phyloP scores from a whole-genome alignment of 2,113 vertebrate genomes.

The Aythya baeri region DNA sequence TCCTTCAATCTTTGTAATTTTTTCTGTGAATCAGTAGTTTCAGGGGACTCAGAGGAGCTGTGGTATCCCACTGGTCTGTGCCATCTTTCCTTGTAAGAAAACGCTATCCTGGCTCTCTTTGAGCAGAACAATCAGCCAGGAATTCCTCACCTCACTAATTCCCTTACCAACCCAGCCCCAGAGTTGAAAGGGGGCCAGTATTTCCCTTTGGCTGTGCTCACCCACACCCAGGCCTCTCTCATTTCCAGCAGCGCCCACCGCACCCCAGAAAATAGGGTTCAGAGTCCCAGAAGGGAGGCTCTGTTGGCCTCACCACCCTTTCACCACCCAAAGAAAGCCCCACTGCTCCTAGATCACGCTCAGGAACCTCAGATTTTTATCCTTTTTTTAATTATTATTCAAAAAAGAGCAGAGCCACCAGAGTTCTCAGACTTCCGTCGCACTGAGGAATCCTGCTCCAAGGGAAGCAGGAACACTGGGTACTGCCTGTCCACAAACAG shows the following conservation, averaged over 20 bases:
- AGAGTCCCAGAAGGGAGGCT: too few relatives aligned
- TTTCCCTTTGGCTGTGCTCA: neutral
- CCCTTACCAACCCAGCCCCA: neutral
- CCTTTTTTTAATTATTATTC: neutral
- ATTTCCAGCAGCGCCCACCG: neutral
- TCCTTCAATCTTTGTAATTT: neutral
- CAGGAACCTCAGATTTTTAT: neutral
- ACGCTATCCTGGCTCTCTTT: neutral
- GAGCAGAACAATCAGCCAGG: neutral
- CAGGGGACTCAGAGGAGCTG: too few relatives aligned
- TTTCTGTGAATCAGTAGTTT: neutral
- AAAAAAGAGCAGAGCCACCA: neutral
- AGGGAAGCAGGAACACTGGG: neutral
- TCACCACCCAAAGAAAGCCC: neutral
- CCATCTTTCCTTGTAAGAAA: neutral
- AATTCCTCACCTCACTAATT: neutral
- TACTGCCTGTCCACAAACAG: neutral
- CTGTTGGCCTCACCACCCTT: neutral
- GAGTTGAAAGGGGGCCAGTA: neutral
- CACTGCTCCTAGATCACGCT: neutral
- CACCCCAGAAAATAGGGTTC: neutral
- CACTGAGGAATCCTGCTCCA: neutral
- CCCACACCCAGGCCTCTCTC: neutral
- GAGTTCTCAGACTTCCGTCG: fast-evolving
- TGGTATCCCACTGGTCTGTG: neutral